Evolutionary conservation across 2,797 vertebrate species (phyloP), one percentile per base, ranked within the genome.

Genomic region (Dermochelys coriacea): DNA sequence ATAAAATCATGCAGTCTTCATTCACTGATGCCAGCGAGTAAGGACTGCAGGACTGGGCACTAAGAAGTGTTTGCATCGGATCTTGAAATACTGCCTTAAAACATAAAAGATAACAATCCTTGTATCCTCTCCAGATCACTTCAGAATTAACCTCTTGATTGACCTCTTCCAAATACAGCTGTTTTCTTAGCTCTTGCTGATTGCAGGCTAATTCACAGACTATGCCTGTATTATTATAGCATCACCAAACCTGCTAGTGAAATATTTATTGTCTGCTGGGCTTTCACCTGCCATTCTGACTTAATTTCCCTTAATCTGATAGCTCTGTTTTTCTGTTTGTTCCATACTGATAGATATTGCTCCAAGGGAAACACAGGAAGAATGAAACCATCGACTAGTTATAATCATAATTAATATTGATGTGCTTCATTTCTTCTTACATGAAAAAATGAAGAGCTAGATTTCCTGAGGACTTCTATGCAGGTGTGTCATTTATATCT

Each of bases 321-420:
- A 82, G 64, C 18, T n/a, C 52, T n/a, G 31, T 90, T 96, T 86
- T 61, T 91, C 84, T 94, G 91, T 15, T 77, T 90, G 79, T 80
- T 91, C 77, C 90, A 85, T 92, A 75, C 51, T 90, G 52, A 91
- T 49, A 14, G 88, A 94, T 90, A 41, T 4, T 47, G 85, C 81
- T 97, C 96, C 94, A 97, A 97, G 91, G 31, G 50, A 25, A 95
- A 68, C 25, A 86, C 29, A 80, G 52, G 64, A 71, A 93, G 52
- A 83, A 90, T 94, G 90, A 97, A 93, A 90, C 71, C 50, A 77
- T 37, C 41, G 83, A 88, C 12, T 80, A 79, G 96, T 95, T 97
- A 96, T 94, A 97, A 88, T 83, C 93, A 97, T 95, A 96, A 87
- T 88, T 96, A 81, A 93, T 93, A 94, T 93, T 95, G 96, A 96